Conservation (phyloP, 1,140 invertebrate genomes). For the Drosophila triauraria region DNA sequence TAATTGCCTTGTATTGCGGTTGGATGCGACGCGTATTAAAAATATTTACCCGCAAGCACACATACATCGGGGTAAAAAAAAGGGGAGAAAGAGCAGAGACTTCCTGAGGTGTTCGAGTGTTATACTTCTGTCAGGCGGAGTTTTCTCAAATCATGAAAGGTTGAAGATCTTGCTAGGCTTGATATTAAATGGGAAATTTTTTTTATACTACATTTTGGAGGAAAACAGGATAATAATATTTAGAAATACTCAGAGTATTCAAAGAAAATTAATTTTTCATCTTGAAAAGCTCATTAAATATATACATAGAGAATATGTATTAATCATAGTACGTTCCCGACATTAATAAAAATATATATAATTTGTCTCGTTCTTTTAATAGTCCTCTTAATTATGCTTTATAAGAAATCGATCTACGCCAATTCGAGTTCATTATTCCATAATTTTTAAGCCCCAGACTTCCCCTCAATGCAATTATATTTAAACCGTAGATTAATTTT, state of each 20-base stretch:
- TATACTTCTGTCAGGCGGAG: slow-evolving; percentile 28
- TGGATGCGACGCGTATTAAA: slow-evolving; percentile 79
- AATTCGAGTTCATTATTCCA: slow-evolving; percentile 23
- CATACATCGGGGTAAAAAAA: background rate
- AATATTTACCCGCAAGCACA: slow-evolving; percentile 73
- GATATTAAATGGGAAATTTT: background rate
- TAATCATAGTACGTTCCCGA: too few relatives aligned
- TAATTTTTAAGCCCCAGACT: slow-evolving; percentile 13
- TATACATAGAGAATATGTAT: too few relatives aligned
- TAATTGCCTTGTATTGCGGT: slow-evolving; percentile 84
- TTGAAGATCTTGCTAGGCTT: background rate
- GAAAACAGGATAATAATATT: too few relatives aligned
- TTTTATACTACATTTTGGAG: background rate
- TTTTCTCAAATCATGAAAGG: background rate
- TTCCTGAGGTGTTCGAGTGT: slow-evolving; percentile 63
- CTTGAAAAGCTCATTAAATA: background rate
- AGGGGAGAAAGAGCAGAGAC: slow-evolving; percentile 9
- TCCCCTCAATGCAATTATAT: slow-evolving; percentile 65
- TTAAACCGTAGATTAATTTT: slow-evolving; percentile 84
- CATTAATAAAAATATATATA: too few relatives aligned
- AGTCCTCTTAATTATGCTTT: background rate
- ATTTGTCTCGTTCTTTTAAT: too few relatives aligned
- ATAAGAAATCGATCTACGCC: background rate
- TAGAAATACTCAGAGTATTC: too few relatives aligned
- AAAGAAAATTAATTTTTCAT: too few relatives aligned